These are phyloP conservation scores for Axea sp. DNA, from an alignment of 2,888 invertebrate genomes.

Conservation along the genomic window DNA sequence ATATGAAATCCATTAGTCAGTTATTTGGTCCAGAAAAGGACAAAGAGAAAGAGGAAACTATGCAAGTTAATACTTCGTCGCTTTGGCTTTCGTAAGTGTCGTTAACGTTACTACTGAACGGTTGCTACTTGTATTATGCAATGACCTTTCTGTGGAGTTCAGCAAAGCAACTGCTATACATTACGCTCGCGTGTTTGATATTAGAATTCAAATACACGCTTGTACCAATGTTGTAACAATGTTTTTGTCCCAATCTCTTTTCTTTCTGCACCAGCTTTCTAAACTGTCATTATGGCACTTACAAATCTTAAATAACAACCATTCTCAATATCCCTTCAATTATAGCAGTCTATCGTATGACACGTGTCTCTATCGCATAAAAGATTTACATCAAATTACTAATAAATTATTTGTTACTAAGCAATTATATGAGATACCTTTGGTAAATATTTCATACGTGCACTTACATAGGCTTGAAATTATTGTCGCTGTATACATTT, in stretches of 20 bases:
- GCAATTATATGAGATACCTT: constrained; percentile 1
- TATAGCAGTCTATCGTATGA: constrained; percentile 9
- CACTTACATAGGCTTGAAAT: no score
- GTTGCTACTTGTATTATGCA: constrained; percentile 36
- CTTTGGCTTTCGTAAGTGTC: constrained; percentile 39
- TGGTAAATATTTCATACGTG: no score
- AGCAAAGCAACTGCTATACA: constrained; percentile 8
- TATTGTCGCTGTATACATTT: no score
- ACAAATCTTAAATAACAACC: constrained; percentile 28
- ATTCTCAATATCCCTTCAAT: constrained; percentile 34
- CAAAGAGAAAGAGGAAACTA: constrained; percentile 16
- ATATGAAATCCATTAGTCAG: constrained; percentile 43
- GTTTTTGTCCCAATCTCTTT: constrained; percentile 3
- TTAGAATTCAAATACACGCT: constrained; percentile 15
- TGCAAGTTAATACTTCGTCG: constrained; percentile 32
- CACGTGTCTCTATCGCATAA: not conserved
- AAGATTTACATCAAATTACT: constrained; percentile 4
- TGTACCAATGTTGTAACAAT: constrained; percentile 1
- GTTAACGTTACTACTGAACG: constrained; percentile 27
- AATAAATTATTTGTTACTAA: constrained; percentile 23
- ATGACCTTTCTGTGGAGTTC: constrained; percentile 8
- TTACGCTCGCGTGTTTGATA: constrained; percentile 15
- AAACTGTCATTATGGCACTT: constrained; percentile 12
- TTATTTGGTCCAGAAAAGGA: constrained; percentile 22
- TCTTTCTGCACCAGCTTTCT: not conserved